Base-by-base conservation (phyloP, 2,888 invertebrate species). In the Chrysolina americana region DNA sequence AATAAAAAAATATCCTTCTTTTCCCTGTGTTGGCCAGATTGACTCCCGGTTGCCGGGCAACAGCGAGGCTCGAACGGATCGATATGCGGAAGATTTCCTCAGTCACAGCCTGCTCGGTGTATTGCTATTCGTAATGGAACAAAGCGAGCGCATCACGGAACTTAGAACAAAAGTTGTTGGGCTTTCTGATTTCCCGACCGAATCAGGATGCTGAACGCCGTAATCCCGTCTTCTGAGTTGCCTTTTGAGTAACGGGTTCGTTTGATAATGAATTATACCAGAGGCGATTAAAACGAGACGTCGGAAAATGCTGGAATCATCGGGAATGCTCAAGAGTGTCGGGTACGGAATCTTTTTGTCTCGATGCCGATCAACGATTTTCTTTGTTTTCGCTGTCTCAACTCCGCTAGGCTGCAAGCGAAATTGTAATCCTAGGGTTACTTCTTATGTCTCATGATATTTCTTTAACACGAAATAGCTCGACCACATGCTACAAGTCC, bases 11-110 rank as follows among this genome's bases (percentile, higher is more conserved):
- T 86, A 86, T 87, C 86, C 86, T 86, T 87, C 87, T 88, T 87
- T 87, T 86, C 85, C 86, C 86, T 85, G 85, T 85, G 86, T 85
- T 85, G 89, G 89, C 89, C 89, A 89, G 89, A 89, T 89, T 89
- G 89, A 89, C 89, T 89, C 89, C 86, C 88, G 88, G 89, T 89
- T 89, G 89, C 89, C 87, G 88, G 89, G 89, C 89, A 89, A 89
- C 89, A 88, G 89, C 87, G 88, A 88, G 89, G 85, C 84, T 81
- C 82, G 73, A 73, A 78, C 85, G 86, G 89, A 89, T 89, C 89
- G 89, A 89, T 89, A 89, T 88, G 87, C 89, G 87, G 87, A 87
- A 87, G 87, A 87, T 87, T 87, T 87, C 84, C 77, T 77, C 76
- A 76, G 78, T 76, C 76, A 83, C 83, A 82, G 85, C 84, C 83